Percentiles rank a stretch among this genome's conserved stretches.
Conservation (phyloP, 2,888 invertebrate species). For the Stenchaetothrips biformis region DNA sequence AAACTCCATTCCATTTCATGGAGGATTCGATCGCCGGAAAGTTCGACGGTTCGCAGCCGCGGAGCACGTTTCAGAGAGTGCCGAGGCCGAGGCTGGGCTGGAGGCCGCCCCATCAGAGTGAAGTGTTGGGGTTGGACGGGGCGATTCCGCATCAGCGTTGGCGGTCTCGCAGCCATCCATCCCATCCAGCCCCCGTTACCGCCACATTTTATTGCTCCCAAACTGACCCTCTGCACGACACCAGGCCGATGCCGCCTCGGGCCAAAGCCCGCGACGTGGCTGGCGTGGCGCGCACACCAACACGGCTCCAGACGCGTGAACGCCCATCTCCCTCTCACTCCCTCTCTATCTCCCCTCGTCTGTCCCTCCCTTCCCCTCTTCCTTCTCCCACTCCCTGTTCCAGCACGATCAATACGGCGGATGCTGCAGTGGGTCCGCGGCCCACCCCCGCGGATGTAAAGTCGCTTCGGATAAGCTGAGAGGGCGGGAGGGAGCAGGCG, state of each 20-base stretch:
- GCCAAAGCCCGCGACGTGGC: too few relatives aligned
- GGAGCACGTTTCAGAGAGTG: too few relatives aligned
- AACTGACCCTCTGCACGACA: background rate
- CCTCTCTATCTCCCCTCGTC: background rate
- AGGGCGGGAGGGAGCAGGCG: background rate
- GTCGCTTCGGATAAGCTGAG: background rate
- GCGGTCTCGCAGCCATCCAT: too few relatives aligned
- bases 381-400: background rate
- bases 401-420: background rate
- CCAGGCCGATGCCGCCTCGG: background rate
- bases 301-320: background rate
- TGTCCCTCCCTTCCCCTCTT: background rate
- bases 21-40: too few relatives aligned
- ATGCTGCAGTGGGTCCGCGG: constrained; percentile 11
- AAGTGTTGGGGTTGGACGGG: too few relatives aligned
- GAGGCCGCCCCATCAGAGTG: too few relatives aligned
- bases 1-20: too few relatives aligned
- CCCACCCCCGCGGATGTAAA: background rate
- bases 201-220: background rate
- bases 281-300: background rate
- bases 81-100: too few relatives aligned
- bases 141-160: too few relatives aligned
- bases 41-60: too few relatives aligned
- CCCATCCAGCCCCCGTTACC: too few relatives aligned
- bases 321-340: background rate